Base-by-base conservation (phyloP, 2,113 vertebrate species). In the Damaliscus lunatus region DNA sequence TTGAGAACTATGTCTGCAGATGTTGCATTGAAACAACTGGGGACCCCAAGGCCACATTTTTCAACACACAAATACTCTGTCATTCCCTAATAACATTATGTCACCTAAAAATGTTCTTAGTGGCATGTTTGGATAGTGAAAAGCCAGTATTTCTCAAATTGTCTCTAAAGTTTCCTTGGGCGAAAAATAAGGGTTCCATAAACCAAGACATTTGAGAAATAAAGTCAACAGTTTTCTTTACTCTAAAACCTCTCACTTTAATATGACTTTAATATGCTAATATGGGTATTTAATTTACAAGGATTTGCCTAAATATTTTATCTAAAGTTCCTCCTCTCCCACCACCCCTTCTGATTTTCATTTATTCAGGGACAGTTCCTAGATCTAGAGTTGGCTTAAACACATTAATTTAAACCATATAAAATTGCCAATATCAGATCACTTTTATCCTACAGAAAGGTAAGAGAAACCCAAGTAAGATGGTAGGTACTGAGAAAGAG, bases 1-100 rank as follows among this genome's bases (percentile, higher is more conserved):
- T 91, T 93, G 84, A 84, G 60, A 97, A 96, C 90, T 90, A 93
- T 36, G 90, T 74, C n/a, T 84, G 53, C 81, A 96, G 90, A 94
- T 98, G 94, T 92, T 96, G 8, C 67, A 19, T 9, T 67, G 92
- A 84, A 95, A 78, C 93, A 94, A 77, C 59, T 81, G 64, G 19
- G 81, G 87, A 64, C 59, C 80, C 83, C 12, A 46, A 84, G 88
- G 59, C 52, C 67, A 62, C 7, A 27, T 60, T 98, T 88, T 91
- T 91, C 50, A 94, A 43, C 62, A 83, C 53, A 81, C 33, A 92
- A 71, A 77, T 40, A 88, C 10, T 94, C 62, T 87, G 17, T 97
- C 80, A 53, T 64, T 67, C 60, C 33, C 33, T 27, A 91, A 96
- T 84, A 90, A 55, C 74, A 88, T 78, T 81, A 57, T 81, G 55